phyloP scores from a whole-genome alignment of 1,140 invertebrate genomes.

The Eumeta japonica region DNA sequence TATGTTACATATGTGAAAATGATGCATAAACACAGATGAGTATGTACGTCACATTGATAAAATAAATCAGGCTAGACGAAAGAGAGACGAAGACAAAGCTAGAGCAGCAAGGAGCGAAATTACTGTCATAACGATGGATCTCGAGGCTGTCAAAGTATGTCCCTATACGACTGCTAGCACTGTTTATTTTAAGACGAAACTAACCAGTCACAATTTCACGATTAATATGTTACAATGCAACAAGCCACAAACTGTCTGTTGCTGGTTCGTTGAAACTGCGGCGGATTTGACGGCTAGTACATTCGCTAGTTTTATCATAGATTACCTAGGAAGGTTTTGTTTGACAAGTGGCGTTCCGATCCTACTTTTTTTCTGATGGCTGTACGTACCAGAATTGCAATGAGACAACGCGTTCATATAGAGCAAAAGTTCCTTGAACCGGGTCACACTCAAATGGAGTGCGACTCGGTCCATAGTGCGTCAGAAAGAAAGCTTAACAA shows the following conservation, averaged over 20 bases:
- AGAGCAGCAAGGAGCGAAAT: conserved; percentile 4
- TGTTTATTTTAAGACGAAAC: conserved; percentile 47
- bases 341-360: conserved; percentile 12
- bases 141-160: conserved; percentile 30
- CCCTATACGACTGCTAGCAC: conserved; percentile 32
- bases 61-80: conserved; percentile 8
- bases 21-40: conserved; percentile 1
- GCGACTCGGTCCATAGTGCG: conserved; percentile 31
- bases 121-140: conserved; percentile 23
- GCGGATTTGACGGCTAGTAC: conserved; percentile 31
- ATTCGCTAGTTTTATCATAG: conserved; percentile 28
- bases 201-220: conserved; percentile 46
- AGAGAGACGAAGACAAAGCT: conserved; percentile 10
- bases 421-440: conserved; percentile 39
- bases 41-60: conserved; percentile 7
- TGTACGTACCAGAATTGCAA: conserved; percentile 36
- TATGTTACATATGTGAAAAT: conserved; percentile 8
- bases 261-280: conserved; percentile 40
- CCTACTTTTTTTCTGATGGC: conserved; percentile 27
- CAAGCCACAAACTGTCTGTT: conserved; percentile 24
- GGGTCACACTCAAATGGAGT: conserved; percentile 49
- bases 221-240: conserved; percentile 32
- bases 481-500: conserved; percentile 10
- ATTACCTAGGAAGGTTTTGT: conserved; percentile 19
- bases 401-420: conserved; percentile 21